These are phyloP conservation scores for Callyntrura guangdongensis DNA, from an alignment of 2,888 invertebrate species.

Conservation along the genomic window DNA sequence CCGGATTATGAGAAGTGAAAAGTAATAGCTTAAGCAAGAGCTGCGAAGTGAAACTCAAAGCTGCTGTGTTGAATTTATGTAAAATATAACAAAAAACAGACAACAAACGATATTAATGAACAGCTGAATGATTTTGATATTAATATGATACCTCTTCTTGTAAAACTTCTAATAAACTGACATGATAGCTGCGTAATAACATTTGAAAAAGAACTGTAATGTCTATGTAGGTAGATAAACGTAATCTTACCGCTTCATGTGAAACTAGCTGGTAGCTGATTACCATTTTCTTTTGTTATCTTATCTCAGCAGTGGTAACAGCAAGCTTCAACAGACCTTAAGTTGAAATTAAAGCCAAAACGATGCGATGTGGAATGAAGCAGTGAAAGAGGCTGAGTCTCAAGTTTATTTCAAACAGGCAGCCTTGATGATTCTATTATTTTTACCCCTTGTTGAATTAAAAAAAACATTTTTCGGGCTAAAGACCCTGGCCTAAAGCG, in stretches of 20 bases:
- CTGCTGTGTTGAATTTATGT: slow-evolving; percentile 52
- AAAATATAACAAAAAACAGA: slow-evolving; percentile 34
- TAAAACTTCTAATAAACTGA: slow-evolving; percentile 29
- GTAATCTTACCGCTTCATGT: background rate
- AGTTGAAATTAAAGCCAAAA: background rate
- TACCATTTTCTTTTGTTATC: slow-evolving; percentile 28
- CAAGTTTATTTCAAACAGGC: slow-evolving; percentile 2
- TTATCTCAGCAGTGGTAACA: background rate
- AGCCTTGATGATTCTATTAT: slow-evolving; percentile 38
- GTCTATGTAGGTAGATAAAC: background rate
- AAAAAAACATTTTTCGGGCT: background rate
- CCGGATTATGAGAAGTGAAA: slow-evolving; percentile 48
- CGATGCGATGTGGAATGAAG: too few relatives aligned
- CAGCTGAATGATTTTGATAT: slow-evolving; percentile 49
- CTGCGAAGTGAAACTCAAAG: background rate
- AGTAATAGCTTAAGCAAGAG: slow-evolving; percentile 33
- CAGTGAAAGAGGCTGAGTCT: slow-evolving; percentile 6
- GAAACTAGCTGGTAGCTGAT: slow-evolving; percentile 23
- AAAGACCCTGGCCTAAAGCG: background rate
- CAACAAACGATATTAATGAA: slow-evolving; percentile 55
- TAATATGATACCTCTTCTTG: slow-evolving; percentile 45
- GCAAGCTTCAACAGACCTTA: background rate
- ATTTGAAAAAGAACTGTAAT: background rate
- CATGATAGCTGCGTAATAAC: slow-evolving; percentile 32
- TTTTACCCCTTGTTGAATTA: slow-evolving; percentile 4